Evolutionary conservation across 2,888 invertebrate species (phyloP), one percentile per base, ranked within the genome.

Genomic region (Melipona beecheii): DNA sequence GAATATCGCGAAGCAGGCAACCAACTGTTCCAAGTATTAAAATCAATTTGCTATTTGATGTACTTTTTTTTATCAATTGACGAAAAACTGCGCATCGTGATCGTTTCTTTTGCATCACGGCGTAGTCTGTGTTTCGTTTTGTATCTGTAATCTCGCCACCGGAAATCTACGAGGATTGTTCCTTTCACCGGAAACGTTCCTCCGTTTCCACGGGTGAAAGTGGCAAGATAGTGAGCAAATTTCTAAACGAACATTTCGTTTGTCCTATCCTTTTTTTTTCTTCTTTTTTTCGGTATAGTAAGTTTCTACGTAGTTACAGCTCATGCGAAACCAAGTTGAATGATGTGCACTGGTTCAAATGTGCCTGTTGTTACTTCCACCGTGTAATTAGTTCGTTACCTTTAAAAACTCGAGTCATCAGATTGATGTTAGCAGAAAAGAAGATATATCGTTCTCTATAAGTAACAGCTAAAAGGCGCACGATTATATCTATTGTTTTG

Each of bases 111-210:
- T 5, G 15, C 15, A 13, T 27, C 49, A 69, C 31, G 27, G 17
- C 21, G 49, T 54, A 6, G 17, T 19, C 11, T 15, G 65, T 60
- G 81, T 84, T 69, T 70, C n/a, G 31, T 76, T 78, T 62, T 72
- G n/a, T 73, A 65, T 78, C 79, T 79, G 62, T 31, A 36, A 60
- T 73, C 64, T 24, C 50, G 49, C 24, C 54, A 27, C 70, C 78
- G 84, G 77, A 89, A 81, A 71, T 60, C 49, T 19, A 9, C 11
- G 31, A 60, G 27, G 54, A 52, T 27, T 56, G 64, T 65, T 60
- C 78, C 84, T 78, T 87, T 88, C 84, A 81, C 83, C 87, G 87
- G 84, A 88, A 88, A 83, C 36, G 62, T 73, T 70, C 70, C 50
- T 65, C 49, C 21, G 62, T n/a, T 58, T 70, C 36, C 71, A 15